Conservation (phyloP, 2,888 invertebrate genomes). For the Drosophila differens region DNA sequence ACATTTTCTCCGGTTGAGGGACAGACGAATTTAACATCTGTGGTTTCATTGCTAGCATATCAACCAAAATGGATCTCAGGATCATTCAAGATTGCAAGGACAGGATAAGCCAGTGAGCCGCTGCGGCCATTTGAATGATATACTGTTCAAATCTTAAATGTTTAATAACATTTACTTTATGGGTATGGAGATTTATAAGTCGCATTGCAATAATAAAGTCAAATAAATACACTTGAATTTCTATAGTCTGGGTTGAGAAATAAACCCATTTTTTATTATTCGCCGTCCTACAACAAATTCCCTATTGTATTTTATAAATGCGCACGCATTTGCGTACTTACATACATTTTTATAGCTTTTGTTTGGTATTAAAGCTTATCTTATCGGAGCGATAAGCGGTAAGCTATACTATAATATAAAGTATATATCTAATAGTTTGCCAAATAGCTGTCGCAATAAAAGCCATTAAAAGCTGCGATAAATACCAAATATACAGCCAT, state of each 20-base stretch:
- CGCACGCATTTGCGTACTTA: neutral
- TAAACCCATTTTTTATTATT: neutral
- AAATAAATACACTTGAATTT: neutral
- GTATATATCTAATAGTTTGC: neutral
- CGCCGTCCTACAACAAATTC: neutral
- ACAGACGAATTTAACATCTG: neutral
- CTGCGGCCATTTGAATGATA: neutral
- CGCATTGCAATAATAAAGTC: neutral
- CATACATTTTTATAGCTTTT: slow-evolving; percentile 5
- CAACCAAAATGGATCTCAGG: neutral
- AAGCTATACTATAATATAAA: slow-evolving; percentile 7
- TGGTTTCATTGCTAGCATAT: neutral
- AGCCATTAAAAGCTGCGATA: neutral
- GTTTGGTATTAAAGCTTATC: slow-evolving; percentile 21
- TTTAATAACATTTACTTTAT: neutral
- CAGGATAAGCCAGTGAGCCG: neutral
- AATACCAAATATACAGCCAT: neutral
- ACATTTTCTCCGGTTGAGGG: neutral
- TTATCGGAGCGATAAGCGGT: slow-evolving; percentile 23
- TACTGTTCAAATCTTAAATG: neutral
- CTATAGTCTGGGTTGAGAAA: neutral
- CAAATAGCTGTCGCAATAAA: slow-evolving; percentile 1
- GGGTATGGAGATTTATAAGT: neutral
- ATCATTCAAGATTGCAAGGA: neutral
- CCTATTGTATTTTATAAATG: too few species aligned